A percentile compares a stretch with the other conserved stretches of the same genome.
These are phyloP conservation scores for Neogobius melanostomus DNA, from an alignment of 2,113 vertebrate genomes.

Conservation along the genomic window DNA sequence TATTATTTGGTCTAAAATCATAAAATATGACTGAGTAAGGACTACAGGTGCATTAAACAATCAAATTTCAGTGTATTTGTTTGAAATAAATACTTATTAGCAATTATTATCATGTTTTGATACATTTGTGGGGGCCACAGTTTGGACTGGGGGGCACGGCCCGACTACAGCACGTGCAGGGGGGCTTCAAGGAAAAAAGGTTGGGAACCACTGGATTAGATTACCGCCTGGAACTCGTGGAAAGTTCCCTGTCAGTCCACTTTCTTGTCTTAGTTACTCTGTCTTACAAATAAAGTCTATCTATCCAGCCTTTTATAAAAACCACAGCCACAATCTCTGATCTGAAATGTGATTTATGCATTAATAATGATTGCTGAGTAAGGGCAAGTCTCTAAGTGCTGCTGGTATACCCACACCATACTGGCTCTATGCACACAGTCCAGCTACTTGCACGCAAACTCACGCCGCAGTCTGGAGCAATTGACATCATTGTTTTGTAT, in stretches of 20 bases:
- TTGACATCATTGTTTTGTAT: no score
- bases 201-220: slow-evolving; percentile 9
- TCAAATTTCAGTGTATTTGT: no score
- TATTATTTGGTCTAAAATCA: no score
- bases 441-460: background rate
- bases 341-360: slow-evolving; percentile 56
- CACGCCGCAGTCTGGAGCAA: background rate
- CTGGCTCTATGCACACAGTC: background rate
- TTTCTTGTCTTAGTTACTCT: slow-evolving; percentile 3
- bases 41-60: no score
- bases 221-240: slow-evolving; percentile 6
- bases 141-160: no score
- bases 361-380: slow-evolving; percentile 70
- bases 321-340: slow-evolving; percentile 34
- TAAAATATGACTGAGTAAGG: no score
- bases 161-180: no score
- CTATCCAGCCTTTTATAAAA: background rate
- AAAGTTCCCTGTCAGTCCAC: slow-evolving; percentile 34
- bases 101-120: no score
- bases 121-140: no score
- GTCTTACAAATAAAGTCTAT: background rate
- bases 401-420: slow-evolving; percentile 34
- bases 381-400: slow-evolving; percentile 60
- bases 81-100: no score
- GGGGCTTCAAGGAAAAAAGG: no score